These are phyloP conservation scores for Tachyglossus aculeatus DNA, from an alignment of 2,797 vertebrate genomes.

Conservation along the genomic window DNA sequence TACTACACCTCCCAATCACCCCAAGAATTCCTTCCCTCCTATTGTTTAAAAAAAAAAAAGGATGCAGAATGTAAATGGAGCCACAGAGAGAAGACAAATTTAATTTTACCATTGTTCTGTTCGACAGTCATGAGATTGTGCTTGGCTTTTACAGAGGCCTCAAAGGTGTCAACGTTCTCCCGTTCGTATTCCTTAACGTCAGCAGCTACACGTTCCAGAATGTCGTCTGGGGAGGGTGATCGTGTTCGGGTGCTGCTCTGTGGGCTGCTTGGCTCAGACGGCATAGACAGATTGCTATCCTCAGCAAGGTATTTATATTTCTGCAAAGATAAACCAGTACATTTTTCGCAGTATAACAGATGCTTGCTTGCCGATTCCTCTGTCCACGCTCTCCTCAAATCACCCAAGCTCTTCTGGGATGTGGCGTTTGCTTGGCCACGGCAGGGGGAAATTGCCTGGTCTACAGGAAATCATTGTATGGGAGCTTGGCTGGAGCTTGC, in stretches of 20 bases:
- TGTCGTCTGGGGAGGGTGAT: constrained; percentile 94
- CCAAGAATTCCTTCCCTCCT: too few species aligned
- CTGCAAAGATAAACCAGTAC: constrained; percentile 65
- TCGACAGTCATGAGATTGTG: constrained; percentile 95
- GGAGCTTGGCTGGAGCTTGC: too few species aligned
- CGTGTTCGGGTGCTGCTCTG: constrained; percentile 94
- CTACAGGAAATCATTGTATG: too few species aligned
- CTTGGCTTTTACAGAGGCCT: constrained; percentile 95
- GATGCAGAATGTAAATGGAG: background rate
- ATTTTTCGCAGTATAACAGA: constrained; percentile 12
- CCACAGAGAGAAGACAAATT: background rate
- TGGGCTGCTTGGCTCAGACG: constrained; percentile 94
- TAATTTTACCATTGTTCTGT: constrained; percentile 87
- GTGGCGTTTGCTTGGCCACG: too few species aligned
- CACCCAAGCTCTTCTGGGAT: too few species aligned
- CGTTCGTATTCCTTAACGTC: constrained; percentile 97
- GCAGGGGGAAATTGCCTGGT: too few species aligned
- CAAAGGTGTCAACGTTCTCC: constrained; percentile 95
- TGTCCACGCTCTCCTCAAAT: too few species aligned
- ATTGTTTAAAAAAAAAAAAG: background rate
- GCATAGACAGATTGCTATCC: constrained; percentile 88
- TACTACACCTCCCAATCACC: too few species aligned
- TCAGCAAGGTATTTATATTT: constrained; percentile 91
- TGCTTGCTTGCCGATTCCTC: too few species aligned
- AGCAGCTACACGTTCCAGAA: constrained; percentile 93